phyloP scores from a whole-genome alignment of 2,113 vertebrate genomes.

The Ploceus nigricollis region DNA sequence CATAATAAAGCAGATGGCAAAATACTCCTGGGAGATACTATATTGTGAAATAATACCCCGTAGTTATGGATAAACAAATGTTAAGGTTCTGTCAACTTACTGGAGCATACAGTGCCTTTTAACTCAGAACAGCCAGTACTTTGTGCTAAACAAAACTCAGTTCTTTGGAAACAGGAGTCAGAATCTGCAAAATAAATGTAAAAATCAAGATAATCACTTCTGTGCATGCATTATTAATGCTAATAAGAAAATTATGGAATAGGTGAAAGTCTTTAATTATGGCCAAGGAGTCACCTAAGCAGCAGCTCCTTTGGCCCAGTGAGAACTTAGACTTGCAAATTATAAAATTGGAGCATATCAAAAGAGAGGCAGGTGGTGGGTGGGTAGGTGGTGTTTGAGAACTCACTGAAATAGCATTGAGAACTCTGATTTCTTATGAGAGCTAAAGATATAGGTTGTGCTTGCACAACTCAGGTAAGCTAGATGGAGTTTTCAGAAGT shows the following conservation, averaged over 20 bases:
- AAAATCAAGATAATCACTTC: background rate
- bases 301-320: background rate
- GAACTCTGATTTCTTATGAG: background rate
- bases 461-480: background rate
- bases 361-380: background rate
- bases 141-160: background rate
- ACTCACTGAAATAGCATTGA: background rate
- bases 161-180: background rate
- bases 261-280: background rate
- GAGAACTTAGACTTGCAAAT: background rate
- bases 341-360: background rate
- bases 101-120: background rate
- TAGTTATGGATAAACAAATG: background rate
- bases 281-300: background rate
- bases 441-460: background rate
- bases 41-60: background rate
- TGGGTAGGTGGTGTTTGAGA: background rate
- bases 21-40: background rate
- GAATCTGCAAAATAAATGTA: constrained; percentile 40
- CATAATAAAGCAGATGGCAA: background rate
- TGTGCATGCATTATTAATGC: background rate
- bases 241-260: background rate
- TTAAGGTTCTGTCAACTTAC: constrained; percentile 42
- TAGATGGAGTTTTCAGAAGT: background rate
- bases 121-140: background rate